These are phyloP conservation scores for Cephalopholis sonnerati DNA, from an alignment of 2,113 vertebrate species.

Conservation along the genomic window DNA sequence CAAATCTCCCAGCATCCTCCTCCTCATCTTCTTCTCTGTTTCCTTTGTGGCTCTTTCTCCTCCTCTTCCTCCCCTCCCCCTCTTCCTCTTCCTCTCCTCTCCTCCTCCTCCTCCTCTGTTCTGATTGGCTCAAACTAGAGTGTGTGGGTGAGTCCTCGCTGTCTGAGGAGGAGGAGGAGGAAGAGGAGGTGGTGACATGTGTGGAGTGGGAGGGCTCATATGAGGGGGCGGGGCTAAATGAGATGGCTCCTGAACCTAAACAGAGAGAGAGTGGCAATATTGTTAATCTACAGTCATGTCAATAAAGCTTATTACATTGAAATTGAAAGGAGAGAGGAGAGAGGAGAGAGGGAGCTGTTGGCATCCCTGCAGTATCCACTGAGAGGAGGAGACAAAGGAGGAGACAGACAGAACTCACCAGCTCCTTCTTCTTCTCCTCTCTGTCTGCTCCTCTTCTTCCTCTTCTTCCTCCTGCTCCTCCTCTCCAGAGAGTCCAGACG, in stretches of 20 bases:
- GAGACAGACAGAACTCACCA: conserved; percentile 28
- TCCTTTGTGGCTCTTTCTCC: conserved; percentile 36
- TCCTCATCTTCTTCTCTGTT: conserved; percentile 17
- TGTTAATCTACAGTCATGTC: too few species aligned
- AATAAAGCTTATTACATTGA: too few species aligned
- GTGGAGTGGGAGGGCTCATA: background rate
- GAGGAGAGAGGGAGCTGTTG: too few species aligned
- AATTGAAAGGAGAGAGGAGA: too few species aligned
- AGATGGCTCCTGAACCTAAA: background rate
- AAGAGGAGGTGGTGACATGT: background rate
- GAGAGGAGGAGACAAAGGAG: background rate
- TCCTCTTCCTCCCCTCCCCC: conserved; percentile 21
- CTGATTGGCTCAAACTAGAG: conserved; percentile 43
- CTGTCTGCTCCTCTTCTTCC: conserved; percentile 9
- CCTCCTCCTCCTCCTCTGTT: background rate
- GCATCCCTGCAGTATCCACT: too few species aligned
- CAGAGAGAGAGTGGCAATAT: too few species aligned
- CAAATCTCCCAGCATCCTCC: conserved; percentile 52
- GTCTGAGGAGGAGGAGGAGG: conserved; percentile 28
- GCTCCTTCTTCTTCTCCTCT: conserved; percentile 5
- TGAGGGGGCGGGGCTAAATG: background rate
- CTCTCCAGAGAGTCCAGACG: conserved; percentile 72
- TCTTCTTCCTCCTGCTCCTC: conserved; percentile 35
- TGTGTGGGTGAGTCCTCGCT: background rate
- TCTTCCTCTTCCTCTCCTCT: background rate